Base-by-base conservation (phyloP, 2,113 vertebrate genomes). In the Parus major region DNA sequence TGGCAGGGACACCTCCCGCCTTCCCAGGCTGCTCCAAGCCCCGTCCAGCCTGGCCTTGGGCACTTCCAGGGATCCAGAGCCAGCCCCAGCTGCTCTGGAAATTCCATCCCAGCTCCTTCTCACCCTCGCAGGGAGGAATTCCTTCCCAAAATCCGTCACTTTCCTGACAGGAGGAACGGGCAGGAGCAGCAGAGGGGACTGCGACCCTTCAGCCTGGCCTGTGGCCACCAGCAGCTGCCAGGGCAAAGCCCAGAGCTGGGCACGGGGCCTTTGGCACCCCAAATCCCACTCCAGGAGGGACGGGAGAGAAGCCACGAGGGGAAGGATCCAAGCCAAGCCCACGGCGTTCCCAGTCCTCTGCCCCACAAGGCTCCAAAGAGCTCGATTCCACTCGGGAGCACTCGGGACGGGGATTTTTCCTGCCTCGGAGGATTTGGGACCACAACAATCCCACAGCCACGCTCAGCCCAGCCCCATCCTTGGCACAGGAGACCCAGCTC, bases 401-500 rank as follows among this genome's bases (percentile, higher is more conserved):
- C 47, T 23, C 0, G 0, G 66, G 33, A 57, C 9, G 33, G 47
- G 53, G 15, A 24, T 57, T 80, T 50, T 57, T 60, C 79, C 78
- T 1, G 1, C 8, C 20, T 65, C 0, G 1, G 29, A 8, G 3
- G 1, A 2, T 2, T 6, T 14, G 72, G 84, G n/a, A 28, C 1
- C 3, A 1, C 7, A 0, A 7, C 3, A 5, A n/a, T 0, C 35
- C 49, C 13, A 1, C 5, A 22, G 1, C 47, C 5, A 5, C 3
- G 3, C 69, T 19, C 86, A 41, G 82, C 82, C 44, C 33, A 8
- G 47, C 60, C 33, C 77, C 23, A 12, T 31, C 8, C 82, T 87
- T 55, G 87, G 90, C 92, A 76, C 33, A 0, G 11, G n/a, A 29
- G 12, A n/a, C 10, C 12, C 56, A 56, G 1, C n/a, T 69, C 49